Conservation (phyloP, 2,888 invertebrate species). For the Tubulanus polymorphus region DNA sequence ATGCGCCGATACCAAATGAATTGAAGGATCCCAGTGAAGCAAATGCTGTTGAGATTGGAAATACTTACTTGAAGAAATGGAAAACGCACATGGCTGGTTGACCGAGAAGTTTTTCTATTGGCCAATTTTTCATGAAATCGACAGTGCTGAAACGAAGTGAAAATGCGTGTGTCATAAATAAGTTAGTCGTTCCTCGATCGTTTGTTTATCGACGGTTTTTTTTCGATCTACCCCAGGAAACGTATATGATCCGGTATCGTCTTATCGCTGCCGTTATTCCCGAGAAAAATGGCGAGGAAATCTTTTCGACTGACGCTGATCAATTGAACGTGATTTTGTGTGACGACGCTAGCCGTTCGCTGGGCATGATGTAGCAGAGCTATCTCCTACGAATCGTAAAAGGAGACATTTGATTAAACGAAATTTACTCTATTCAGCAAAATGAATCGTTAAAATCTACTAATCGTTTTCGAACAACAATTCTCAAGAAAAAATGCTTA, state of each 20-base stretch:
- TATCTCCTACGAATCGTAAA: conserved; percentile 20
- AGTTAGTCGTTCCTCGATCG: too few species aligned
- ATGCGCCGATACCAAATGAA: too few species aligned
- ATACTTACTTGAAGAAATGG: conserved; percentile 51
- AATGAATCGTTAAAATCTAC: too few species aligned
- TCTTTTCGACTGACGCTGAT: conserved; percentile 45
- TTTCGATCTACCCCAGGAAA: too few species aligned
- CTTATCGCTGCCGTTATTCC: conserved; percentile 27
- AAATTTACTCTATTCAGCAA: background rate
- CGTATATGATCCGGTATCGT: conserved; percentile 45
- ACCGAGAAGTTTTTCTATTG: conserved; percentile 37
- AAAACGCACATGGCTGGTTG: conserved; percentile 44
- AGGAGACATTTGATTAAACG: background rate
- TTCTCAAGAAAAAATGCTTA: too few species aligned
- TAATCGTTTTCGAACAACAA: too few species aligned
- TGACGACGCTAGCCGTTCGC: conserved; percentile 49
- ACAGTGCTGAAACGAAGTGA: conserved; percentile 30
- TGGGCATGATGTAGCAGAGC: conserved; percentile 44
- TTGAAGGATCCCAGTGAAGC: too few species aligned
- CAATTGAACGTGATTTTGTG: conserved; percentile 43
- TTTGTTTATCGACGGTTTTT: too few species aligned
- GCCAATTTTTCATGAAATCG: conserved; percentile 49
- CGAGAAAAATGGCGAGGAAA: conserved; percentile 50
- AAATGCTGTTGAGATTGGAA: too few species aligned
- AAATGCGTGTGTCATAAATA: too few species aligned